Conservation (phyloP, 1,140 invertebrate species). For the Papilio helenus region DNA sequence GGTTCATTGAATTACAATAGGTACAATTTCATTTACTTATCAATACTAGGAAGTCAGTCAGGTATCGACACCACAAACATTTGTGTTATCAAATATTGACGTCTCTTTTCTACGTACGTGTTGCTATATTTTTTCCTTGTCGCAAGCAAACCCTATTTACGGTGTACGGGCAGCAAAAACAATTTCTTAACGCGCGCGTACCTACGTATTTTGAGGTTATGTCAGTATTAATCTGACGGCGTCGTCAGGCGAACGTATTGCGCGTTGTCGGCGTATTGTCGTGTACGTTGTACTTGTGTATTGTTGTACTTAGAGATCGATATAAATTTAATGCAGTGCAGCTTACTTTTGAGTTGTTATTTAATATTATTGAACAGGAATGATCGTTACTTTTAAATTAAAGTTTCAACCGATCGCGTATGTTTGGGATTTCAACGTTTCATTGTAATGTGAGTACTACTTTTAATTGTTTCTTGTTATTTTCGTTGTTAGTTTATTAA, state of each 20-base stretch:
- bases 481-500: slow-evolving; percentile 11
- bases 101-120: slow-evolving; percentile 50
- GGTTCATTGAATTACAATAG: slow-evolving; percentile 18
- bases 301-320: slow-evolving; percentile 45
- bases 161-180: slow-evolving; percentile 69
- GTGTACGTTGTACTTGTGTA: slow-evolving; percentile 36
- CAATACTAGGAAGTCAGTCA: slow-evolving; percentile 30
- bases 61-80: slow-evolving; percentile 29
- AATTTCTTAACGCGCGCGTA: slow-evolving; percentile 75
- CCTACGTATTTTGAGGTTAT: slow-evolving; percentile 74
- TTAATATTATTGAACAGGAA: slow-evolving; percentile 42
- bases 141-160: slow-evolving; percentile 68
- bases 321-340: slow-evolving; percentile 55
- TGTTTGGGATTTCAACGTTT: slow-evolving; percentile 46
- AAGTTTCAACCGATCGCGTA: slow-evolving; percentile 49
- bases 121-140: slow-evolving; percentile 56
- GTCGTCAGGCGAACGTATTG: slow-evolving; percentile 63
- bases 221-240: slow-evolving; percentile 76
- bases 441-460: slow-evolving; percentile 40
- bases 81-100: slow-evolving; percentile 42
- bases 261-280: slow-evolving; percentile 42
- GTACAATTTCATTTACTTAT: slow-evolving; percentile 31
- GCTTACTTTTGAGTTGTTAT: slow-evolving; percentile 37
- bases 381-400: slow-evolving; percentile 53
- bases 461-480: slow-evolving; percentile 14